phyloP scores from a whole-genome alignment of 2,113 vertebrate genomes.

The Lipotes vexillifer region DNA sequence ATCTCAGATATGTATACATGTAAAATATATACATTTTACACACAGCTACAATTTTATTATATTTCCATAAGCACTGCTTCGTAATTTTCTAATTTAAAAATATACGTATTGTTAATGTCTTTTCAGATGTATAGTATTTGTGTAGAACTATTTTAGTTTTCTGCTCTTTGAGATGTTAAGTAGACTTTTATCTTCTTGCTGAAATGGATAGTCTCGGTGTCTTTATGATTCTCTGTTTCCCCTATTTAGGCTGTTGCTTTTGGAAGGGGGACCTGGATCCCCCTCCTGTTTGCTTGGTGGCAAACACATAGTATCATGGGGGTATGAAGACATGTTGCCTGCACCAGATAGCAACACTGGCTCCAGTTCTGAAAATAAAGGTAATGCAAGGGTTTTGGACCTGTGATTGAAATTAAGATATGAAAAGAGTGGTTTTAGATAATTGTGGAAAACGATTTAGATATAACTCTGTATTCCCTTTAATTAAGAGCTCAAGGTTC shows the following conservation, averaged over 20 bases:
- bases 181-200: neutral
- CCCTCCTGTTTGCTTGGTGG: conserved; percentile 96
- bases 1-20: neutral
- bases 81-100: conserved; percentile 9
- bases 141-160: neutral
- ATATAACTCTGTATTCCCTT: neutral
- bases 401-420: neutral
- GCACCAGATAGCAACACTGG: conserved; percentile 91
- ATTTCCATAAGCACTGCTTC: neutral
- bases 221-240: conserved; percentile 24
- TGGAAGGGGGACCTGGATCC: conserved; percentile 97
- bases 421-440: conserved; percentile 14
- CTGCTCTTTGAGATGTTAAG: neutral
- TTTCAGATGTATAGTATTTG: conserved; percentile 8
- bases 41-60: neutral
- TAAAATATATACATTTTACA: neutral
- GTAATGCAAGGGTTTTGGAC: conserved; percentile 73
- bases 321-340: conserved; percentile 98
- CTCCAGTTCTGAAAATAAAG: conserved; percentile 93
- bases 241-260: conserved; percentile 88
- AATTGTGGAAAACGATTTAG: neutral
- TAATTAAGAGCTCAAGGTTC: neutral
- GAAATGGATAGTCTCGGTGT: neutral
- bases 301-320: conserved; percentile 98
- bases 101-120: neutral